Evolutionary conservation across 2,797 vertebrate genomes (phyloP).

Genomic region (Tamandua tetradactyla): DNA sequence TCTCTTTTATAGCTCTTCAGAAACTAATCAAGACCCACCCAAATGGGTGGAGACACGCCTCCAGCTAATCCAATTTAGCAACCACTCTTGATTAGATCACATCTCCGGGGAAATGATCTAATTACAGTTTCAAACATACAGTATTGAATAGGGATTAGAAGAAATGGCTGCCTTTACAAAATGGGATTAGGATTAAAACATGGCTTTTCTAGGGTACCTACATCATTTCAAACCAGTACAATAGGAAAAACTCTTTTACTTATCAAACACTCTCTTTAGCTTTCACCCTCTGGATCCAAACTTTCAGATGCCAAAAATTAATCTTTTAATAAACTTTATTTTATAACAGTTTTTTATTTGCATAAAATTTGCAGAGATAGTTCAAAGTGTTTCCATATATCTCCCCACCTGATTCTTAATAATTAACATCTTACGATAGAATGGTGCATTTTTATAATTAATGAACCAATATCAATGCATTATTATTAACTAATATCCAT

Average conservation of each 20-base stretch:
- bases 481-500: not conserved
- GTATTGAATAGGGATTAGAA: no score
- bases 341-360: not conserved
- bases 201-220: no score
- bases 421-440: not conserved
- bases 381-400: not conserved
- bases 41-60: no score
- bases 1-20: no score
- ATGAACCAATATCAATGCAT: not conserved
- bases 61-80: no score
- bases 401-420: not conserved
- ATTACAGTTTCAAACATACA: no score
- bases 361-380: not conserved
- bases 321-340: not conserved
- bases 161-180: no score
- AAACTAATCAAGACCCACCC: no score
- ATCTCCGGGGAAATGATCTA: no score
- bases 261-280: not conserved
- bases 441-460: not conserved
- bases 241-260: not conserved
- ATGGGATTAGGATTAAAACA: no score
- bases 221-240: no score
- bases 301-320: not conserved
- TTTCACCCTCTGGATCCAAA: not conserved
- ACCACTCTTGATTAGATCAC: no score